Conservation (phyloP, 2,888 invertebrate genomes). For the Polia nebulosa region DNA sequence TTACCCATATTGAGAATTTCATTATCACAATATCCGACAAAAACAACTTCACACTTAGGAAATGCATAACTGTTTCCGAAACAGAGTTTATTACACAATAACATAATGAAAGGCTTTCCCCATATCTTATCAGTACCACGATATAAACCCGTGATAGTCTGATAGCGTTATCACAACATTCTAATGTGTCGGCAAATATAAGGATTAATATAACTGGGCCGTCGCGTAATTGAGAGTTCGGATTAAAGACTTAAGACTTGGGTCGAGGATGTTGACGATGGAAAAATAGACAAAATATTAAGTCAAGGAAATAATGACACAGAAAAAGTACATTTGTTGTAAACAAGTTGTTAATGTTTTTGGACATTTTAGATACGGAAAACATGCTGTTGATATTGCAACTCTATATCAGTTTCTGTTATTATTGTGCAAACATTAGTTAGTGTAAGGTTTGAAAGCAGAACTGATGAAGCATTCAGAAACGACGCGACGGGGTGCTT, state of each 20-base stretch:
- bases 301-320: neutral
- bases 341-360: neutral
- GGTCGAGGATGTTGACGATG: constrained; percentile 36
- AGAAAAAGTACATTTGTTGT: too few species aligned
- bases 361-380: constrained; percentile 3
- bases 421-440: neutral
- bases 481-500: too few species aligned
- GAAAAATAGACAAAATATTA: constrained; percentile 27
- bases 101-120: constrained; percentile 50
- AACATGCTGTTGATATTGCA: too few species aligned
- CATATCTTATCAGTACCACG: constrained; percentile 54
- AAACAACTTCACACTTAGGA: neutral
- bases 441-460: neutral
- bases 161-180: constrained; percentile 40
- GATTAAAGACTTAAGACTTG: constrained; percentile 30
- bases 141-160: constrained; percentile 38
- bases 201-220: constrained; percentile 60
- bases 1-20: constrained; percentile 4
- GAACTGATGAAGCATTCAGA: neutral
- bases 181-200: constrained; percentile 46
- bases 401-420: neutral
- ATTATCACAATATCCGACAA: constrained; percentile 1
- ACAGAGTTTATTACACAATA: constrained; percentile 29
- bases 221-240: constrained; percentile 50
- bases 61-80: constrained; percentile 9